Evolutionary conservation across 1,140 invertebrate species (phyloP), one percentile per base, ranked within the genome.

Genomic region (Hylyphantes graminicola): DNA sequence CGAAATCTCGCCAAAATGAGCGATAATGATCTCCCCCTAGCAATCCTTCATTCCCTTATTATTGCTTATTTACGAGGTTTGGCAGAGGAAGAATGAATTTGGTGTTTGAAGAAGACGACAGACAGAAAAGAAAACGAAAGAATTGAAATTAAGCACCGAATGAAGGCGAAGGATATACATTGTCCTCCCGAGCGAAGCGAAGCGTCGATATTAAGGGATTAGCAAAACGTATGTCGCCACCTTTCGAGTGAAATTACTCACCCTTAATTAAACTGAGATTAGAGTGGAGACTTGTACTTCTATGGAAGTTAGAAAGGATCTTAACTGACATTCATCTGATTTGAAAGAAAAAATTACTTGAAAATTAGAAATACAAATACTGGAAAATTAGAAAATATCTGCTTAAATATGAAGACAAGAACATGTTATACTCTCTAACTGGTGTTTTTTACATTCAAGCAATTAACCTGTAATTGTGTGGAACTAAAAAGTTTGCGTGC

Each of bases 241-340:
- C 19, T 70, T 35, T 63, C n/a, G 21, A 19, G 70, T 75, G 80
- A 75, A 83, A 83, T 83, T 83, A 83, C 80, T 83, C 48, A 83
- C 80, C 80, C 80, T 83, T 83, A 83, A 83, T 83, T 83, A 83
- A 83, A 83, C 80, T 83, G 68, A 83, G 80, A 83, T 83, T 83
- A 83, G 48, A 83, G 72, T 64, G 72, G 61, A 50, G 80, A 35
- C 35, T 35, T 35, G 35, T 35, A 35, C 1, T 5, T 35, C 35
- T 35, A 5, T 35, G 5, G 35, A 2, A 35, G 35, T 35, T 35
- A 5, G 35, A 5, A 35, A 35, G 5, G 35, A 35, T 35, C 35
- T 1, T 35, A 35, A 35, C 35, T 35, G 35, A 35, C 5, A 35
- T 35, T 35, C 35, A 35, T 35, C 35, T 35, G 1, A 35, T 35